Conservation (phyloP, 2,888 invertebrate genomes). For the Eubasilissa splendida region DNA sequence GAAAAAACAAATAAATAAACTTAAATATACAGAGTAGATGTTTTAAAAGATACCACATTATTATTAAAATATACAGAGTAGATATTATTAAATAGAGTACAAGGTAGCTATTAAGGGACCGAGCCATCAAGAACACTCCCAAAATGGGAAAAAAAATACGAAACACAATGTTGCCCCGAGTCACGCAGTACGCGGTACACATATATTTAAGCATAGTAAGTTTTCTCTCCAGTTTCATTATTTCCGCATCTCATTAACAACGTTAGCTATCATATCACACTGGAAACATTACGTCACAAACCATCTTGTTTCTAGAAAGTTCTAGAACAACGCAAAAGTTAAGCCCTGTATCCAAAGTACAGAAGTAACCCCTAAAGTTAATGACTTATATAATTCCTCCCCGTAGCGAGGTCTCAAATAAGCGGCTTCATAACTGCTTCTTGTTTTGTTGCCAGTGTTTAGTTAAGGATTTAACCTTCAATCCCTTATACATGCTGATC, state of each 20-base stretch:
- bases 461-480: slow-evolving; percentile 22
- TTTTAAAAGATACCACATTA: too few species aligned
- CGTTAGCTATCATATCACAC: slow-evolving; percentile 28
- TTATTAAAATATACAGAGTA: too few species aligned
- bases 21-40: too few species aligned
- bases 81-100: too few species aligned
- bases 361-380: slow-evolving; percentile 33
- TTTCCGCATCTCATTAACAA: slow-evolving; percentile 16
- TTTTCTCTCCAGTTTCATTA: slow-evolving; percentile 23
- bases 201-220: too few species aligned
- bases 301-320: slow-evolving; percentile 32
- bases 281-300: slow-evolving; percentile 20
- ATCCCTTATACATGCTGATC: slow-evolving; percentile 18
- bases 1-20: too few species aligned
- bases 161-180: too few species aligned
- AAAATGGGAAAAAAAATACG: too few species aligned
- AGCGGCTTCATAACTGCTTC: slow-evolving; percentile 31
- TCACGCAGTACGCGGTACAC: too few species aligned
- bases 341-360: slow-evolving; percentile 26
- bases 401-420: not conserved
- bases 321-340: slow-evolving; percentile 17
- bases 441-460: slow-evolving; percentile 23
- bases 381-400: slow-evolving; percentile 36
- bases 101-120: too few species aligned
- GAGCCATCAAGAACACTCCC: too few species aligned